Conservation (phyloP, 2,888 invertebrate species). For the Reticulitermes lucifugus region DNA sequence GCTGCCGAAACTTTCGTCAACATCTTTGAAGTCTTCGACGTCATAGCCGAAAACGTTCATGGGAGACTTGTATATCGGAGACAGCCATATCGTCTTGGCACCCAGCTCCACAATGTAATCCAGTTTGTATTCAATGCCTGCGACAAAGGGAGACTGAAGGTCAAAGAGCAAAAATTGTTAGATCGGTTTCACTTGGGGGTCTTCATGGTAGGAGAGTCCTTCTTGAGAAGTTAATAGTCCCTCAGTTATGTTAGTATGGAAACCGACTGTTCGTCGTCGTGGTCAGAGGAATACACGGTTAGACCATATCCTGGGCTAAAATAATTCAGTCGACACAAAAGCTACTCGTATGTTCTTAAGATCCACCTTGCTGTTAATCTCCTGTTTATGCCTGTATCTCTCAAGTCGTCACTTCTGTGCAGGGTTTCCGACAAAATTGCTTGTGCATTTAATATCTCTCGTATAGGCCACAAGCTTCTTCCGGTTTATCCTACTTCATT, state of each 20-base stretch:
- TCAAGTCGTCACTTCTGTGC: no score
- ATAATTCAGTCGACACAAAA: neutral
- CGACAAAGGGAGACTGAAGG: constrained; percentile 44
- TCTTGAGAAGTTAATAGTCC: no score
- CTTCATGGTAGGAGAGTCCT: neutral
- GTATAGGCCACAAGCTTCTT: no score
- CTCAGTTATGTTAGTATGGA: no score
- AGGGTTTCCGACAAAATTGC: no score
- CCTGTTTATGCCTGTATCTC: neutral
- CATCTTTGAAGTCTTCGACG: constrained; percentile 68
- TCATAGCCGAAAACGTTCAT: constrained; percentile 77
- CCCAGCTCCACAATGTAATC: constrained; percentile 71
- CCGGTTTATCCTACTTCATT: no score
- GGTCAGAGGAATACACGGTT: neutral
- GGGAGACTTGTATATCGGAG: constrained; percentile 75
- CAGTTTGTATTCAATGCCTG: constrained; percentile 63
- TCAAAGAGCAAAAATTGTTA: neutral
- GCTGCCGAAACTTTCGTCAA: constrained; percentile 71
- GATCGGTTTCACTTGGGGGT: neutral
- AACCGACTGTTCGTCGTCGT: neutral
- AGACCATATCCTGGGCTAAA: neutral
- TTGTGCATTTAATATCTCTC: no score
- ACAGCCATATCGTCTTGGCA: constrained; percentile 75
- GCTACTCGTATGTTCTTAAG: neutral
- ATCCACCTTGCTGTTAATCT: neutral